phyloP scores from a whole-genome alignment of 92 coral and sea anemone species.

The Actinostola sp. region DNA sequence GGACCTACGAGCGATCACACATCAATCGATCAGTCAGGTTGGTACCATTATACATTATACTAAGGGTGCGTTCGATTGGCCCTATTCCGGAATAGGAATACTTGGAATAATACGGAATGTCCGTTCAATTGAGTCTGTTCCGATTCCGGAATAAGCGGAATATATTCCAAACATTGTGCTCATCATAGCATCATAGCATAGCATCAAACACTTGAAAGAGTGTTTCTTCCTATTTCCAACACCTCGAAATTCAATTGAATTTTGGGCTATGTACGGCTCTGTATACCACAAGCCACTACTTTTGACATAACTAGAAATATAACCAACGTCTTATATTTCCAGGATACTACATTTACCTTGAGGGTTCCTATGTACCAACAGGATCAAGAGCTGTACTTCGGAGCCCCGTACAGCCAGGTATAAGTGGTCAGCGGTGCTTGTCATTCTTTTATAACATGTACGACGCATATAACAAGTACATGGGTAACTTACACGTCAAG shows the following conservation, averaged over 20 bases:
- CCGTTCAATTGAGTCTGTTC: too few species aligned
- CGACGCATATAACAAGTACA: conserved; percentile 14
- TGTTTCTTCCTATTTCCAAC: too few species aligned
- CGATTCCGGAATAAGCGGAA: too few species aligned
- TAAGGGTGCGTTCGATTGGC: too few species aligned
- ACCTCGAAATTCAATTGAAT: too few species aligned
- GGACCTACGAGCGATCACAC: conserved; percentile 26
- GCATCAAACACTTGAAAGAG: too few species aligned
- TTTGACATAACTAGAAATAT: neutral
- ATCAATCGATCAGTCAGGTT: conserved; percentile 5
- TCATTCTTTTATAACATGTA: conserved; percentile 52
- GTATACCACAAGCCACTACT: too few species aligned
- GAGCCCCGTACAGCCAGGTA: conserved; percentile 18
- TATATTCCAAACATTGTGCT: too few species aligned
- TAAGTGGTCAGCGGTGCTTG: conserved; percentile 31
- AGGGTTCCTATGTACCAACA: conserved; percentile 9
- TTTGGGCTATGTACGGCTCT: too few species aligned
- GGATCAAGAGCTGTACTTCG: conserved; percentile 40
- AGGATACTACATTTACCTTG: conserved; percentile 52
- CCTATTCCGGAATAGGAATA: too few species aligned
- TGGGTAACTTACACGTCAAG: conserved; percentile 35
- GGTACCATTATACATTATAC: neutral
- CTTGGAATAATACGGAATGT: too few species aligned
- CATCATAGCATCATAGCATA: too few species aligned
- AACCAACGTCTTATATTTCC: neutral